Base-by-base conservation (phyloP, 2,113 vertebrate species). In the Rhizomys pruinosus region DNA sequence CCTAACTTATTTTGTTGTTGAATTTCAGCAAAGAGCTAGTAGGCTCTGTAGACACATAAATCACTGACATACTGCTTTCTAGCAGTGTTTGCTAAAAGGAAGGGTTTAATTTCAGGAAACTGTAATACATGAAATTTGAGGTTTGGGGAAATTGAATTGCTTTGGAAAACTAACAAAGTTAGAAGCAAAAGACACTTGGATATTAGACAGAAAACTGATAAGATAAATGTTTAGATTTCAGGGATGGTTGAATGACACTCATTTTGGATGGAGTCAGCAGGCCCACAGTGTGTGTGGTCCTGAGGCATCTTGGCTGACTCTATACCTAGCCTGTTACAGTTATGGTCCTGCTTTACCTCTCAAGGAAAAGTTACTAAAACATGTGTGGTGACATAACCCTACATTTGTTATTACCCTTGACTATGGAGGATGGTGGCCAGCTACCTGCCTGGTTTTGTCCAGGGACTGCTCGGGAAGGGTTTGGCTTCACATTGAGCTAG, bases 191-290 rank as follows among this genome's bases (percentile, higher is more conserved):
- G 92, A 77, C 88, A 77, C 52, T 89, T 94, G 87, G 95, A 89
- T 95, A 77, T 94, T 92, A 95, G 96, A 47, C 95, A 96, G 90
- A 95, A 96, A 95, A 94, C 92, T 94, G 93, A 92, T 95, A 95
- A 94, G 90, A 84, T 95, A 95, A 97, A 94, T 96, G 87, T 95
- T 96, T 97, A 92, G 90, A 39, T 94, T 97, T 92, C 78, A 69
- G 80, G 57, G 74, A 93, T 61, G 63, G 42, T 88, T 94, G 90
- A 92, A 95, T 95, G 93, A 87, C 81, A 81, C 52, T 95, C 39
- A 68, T 90, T 92, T 93, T 95, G 90, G 52, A 74, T 74, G 11
- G 52, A 85, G 78, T 63, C 42, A 15, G 63, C 12, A 81, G 84
- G 47, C 63, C n/a, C 61, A 39, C 84, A 69, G 77, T 87, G 76